phyloP scores from a whole-genome alignment of 2,888 invertebrate species.

The Tricholauxania praeusta region DNA sequence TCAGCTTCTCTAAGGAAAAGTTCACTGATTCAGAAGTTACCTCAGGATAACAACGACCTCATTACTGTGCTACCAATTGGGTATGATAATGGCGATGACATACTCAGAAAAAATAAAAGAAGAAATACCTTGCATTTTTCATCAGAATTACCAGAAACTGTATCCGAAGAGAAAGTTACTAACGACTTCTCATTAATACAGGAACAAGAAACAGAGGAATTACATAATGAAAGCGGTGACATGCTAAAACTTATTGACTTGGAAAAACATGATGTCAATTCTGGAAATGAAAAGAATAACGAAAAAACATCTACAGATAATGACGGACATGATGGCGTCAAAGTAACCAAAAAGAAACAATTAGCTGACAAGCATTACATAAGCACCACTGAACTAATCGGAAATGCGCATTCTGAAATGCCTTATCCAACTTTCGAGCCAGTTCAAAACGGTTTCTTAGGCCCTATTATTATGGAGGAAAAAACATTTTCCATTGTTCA shows the following conservation, averaged over 20 bases:
- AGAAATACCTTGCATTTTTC: no score
- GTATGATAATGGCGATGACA: no score
- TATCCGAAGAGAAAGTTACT: no score
- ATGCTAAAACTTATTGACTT: conserved; percentile 57
- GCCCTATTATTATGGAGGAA: conserved; percentile 65
- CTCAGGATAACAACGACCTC: no score
- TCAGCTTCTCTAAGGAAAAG: no score
- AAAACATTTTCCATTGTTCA: conserved; percentile 59
- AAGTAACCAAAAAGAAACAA: conserved; percentile 65
- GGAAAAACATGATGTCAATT: conserved; percentile 50
- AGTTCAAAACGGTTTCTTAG: conserved; percentile 61
- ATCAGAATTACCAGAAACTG: no score
- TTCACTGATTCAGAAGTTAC: no score
- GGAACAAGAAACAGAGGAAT: not conserved
- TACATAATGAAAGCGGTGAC: conserved; percentile 32
- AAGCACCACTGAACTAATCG: no score
- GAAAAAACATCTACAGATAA: conserved; percentile 35
- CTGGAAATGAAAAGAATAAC: conserved; percentile 33
- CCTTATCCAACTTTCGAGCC: conserved; percentile 44
- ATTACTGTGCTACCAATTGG: no score
- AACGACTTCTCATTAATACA: no score
- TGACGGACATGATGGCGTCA: conserved; percentile 65
- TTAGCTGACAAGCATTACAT: conserved; percentile 58
- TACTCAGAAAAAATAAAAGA: no score
- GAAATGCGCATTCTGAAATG: not conserved